phyloP scores from a whole-genome alignment of 2,888 invertebrate species.

The Diplazon laetatorius region DNA sequence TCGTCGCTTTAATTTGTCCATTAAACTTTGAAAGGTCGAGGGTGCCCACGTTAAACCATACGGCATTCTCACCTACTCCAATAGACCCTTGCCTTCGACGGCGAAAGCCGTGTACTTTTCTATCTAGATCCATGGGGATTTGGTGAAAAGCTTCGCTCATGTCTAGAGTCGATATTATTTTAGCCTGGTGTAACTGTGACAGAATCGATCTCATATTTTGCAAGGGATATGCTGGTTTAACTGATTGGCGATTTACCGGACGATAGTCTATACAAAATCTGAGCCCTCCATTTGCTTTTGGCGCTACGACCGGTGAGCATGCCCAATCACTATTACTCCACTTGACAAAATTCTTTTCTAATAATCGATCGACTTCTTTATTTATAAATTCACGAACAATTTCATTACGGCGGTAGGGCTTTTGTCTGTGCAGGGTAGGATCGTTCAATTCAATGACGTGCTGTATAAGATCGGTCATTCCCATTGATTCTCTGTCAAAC shows the following conservation, averaged over 20 bases:
- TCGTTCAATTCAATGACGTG: slow-evolving; percentile 51
- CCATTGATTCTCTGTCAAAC: no score
- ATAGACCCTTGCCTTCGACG: slow-evolving; percentile 57
- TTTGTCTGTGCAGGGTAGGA: slow-evolving; percentile 35
- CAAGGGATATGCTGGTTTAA: slow-evolving; percentile 60
- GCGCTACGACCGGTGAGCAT: slow-evolving; percentile 44
- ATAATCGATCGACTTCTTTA: slow-evolving; percentile 41
- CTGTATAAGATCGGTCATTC: neutral
- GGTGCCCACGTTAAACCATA: slow-evolving; percentile 62
- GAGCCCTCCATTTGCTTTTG: slow-evolving; percentile 46
- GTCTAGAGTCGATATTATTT: slow-evolving; percentile 64
- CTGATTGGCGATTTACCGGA: slow-evolving; percentile 45
- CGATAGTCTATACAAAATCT: slow-evolving; percentile 59
- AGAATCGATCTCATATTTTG: slow-evolving; percentile 53
- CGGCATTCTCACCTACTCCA: slow-evolving; percentile 61
- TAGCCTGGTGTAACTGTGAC: slow-evolving; percentile 44
- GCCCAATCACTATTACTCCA: slow-evolving; percentile 55
- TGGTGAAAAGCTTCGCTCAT: slow-evolving; percentile 65
- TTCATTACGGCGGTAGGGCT: slow-evolving; percentile 42
- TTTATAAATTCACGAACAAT: slow-evolving; percentile 35
- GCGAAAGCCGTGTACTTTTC: slow-evolving; percentile 62
- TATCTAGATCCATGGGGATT: slow-evolving; percentile 49
- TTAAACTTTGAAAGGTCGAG: slow-evolving; percentile 60
- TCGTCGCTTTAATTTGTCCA: slow-evolving; percentile 49
- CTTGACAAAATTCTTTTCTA: slow-evolving; percentile 42